Evolutionary conservation across 1,140 invertebrate genomes (phyloP).

Genomic region (Proales similis): DNA sequence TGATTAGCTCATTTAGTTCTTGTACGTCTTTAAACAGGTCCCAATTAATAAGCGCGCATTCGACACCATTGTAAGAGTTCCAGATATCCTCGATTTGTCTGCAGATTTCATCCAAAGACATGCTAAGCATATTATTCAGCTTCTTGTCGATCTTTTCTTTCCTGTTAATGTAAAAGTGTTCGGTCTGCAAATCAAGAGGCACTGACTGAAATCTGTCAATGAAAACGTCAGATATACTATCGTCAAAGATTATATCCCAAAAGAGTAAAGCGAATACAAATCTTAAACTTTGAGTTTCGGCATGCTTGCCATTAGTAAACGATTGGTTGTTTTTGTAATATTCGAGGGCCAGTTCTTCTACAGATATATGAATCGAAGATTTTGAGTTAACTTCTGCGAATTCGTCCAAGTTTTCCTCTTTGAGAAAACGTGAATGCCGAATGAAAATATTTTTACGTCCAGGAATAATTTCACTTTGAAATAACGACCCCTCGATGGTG

Average conservation of each 20-base stretch:
- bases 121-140: slow-evolving; percentile 43
- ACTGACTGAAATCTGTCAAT: slow-evolving; percentile 60
- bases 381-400: slow-evolving; percentile 44
- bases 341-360: slow-evolving; percentile 56
- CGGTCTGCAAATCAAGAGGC: slow-evolving; percentile 63
- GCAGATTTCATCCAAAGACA: slow-evolving; percentile 46
- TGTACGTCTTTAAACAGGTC: slow-evolving; percentile 54
- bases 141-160: slow-evolving; percentile 57
- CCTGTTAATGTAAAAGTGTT: slow-evolving; percentile 61
- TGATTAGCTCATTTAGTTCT: slow-evolving; percentile 54
- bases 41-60: slow-evolving; percentile 55
- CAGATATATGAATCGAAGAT: slow-evolving; percentile 44
- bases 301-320: slow-evolving; percentile 60
- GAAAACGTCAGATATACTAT: slow-evolving; percentile 61
- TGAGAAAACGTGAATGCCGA: slow-evolving; percentile 33
- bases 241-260: slow-evolving; percentile 67
- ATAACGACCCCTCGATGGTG: slow-evolving; percentile 38
- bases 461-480: slow-evolving; percentile 41
- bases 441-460: slow-evolving; percentile 45
- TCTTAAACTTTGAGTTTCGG: slow-evolving; percentile 62
- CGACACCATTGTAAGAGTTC: slow-evolving; percentile 49
- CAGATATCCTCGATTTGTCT: slow-evolving; percentile 52
- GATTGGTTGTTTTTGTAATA: slow-evolving; percentile 56
- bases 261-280: slow-evolving; percentile 64
- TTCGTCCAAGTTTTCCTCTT: slow-evolving; percentile 41